Conservation (phyloP, 2,113 vertebrate genomes). For the Dicaeum eximium region DNA sequence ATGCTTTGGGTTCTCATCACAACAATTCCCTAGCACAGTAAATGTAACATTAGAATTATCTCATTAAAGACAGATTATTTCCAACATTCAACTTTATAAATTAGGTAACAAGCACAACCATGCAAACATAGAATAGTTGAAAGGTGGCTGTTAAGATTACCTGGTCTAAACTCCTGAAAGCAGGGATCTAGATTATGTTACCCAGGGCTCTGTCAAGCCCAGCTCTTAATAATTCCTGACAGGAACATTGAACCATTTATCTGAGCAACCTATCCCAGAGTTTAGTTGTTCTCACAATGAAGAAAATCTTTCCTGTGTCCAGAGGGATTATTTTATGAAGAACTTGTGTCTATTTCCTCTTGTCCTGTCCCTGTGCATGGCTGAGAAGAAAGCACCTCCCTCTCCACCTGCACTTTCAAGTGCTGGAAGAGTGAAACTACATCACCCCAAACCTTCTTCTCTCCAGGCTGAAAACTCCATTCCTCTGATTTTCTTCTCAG, state of each 20-base stretch:
- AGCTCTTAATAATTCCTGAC: not conserved
- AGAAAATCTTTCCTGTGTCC: not conserved
- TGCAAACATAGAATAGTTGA: not conserved
- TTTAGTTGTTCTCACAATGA: not conserved
- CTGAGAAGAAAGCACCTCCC: not conserved
- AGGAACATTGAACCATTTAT: not conserved
- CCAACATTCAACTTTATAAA: not conserved
- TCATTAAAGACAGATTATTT: not conserved
- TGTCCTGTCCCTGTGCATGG: not conserved
- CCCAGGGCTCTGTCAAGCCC: not conserved
- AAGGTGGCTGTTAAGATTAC: not conserved
- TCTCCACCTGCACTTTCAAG: not conserved
- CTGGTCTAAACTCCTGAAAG: not conserved
- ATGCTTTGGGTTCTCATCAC: not conserved
- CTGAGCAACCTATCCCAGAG: not conserved
- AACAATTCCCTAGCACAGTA: not conserved
- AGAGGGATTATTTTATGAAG: not conserved
- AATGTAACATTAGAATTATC: not conserved
- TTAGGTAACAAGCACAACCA: not conserved
- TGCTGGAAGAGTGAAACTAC: not conserved
- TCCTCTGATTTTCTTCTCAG: not conserved
- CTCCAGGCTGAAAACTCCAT: not conserved
- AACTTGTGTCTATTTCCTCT: not conserved
- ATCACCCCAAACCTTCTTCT: not conserved
- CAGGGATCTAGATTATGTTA: not conserved